These are phyloP conservation scores for Scaptomyza caliginosa DNA, from an alignment of 2,888 invertebrate species.

Conservation along the genomic window DNA sequence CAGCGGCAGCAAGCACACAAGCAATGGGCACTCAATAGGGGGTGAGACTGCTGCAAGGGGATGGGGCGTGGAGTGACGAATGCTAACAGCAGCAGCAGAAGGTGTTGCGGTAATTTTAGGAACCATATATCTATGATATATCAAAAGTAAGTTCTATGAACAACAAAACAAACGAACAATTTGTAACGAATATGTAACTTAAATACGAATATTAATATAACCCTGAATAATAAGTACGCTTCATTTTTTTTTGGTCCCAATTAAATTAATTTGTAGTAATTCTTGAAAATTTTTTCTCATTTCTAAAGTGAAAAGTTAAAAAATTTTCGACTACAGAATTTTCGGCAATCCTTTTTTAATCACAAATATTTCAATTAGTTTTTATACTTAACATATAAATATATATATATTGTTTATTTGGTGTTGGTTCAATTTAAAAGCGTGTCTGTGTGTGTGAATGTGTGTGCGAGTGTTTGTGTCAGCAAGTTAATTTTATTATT, in stretches of 20 bases:
- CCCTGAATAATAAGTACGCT: not conserved
- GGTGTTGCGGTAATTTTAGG: slow-evolving; percentile 90
- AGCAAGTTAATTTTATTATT: slow-evolving; percentile 66
- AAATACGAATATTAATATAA: slow-evolving; percentile 1
- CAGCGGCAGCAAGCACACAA: not conserved
- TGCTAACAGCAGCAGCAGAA: slow-evolving; percentile 50
- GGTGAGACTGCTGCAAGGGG: not conserved
- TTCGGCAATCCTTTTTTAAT: not conserved
- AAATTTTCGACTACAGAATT: slow-evolving; percentile 66
- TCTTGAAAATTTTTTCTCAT: slow-evolving; percentile 78
- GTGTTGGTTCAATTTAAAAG: slow-evolving; percentile 54
- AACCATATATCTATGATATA: slow-evolving; percentile 99
- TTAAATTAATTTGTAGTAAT: slow-evolving; percentile 41
- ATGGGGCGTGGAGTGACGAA: slow-evolving; percentile 3
- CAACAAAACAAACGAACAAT: slow-evolving; percentile 83
- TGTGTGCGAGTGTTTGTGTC: slow-evolving; percentile 28
- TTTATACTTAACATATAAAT: no score
- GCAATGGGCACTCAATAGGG: not conserved
- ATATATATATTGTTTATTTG: slow-evolving; percentile 39
- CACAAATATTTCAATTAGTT: slow-evolving; percentile 15
- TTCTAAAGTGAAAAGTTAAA: slow-evolving; percentile 56
- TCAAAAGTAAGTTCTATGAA: slow-evolving; percentile 98
- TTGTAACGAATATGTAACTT: slow-evolving; percentile 49
- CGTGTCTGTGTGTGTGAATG: slow-evolving; percentile 16
- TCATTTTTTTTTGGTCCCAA: slow-evolving; percentile 6